Conservation (phyloP, 2,113 vertebrate genomes). For the Bubo blakistoni region DNA sequence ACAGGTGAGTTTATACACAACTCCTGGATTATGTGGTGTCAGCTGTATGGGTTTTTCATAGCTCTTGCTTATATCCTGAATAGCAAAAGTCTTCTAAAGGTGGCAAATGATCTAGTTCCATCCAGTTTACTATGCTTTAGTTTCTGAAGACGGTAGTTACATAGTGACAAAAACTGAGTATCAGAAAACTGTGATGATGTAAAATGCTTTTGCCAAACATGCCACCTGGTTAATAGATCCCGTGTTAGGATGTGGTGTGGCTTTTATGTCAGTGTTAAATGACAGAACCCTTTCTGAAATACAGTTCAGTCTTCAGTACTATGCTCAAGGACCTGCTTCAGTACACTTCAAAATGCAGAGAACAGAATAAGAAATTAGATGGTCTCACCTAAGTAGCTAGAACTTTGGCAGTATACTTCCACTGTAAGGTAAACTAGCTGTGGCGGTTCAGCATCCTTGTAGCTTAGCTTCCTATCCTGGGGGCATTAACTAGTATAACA, state of each 20-base stretch:
- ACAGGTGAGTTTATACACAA: not conserved
- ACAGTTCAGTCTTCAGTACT: not conserved
- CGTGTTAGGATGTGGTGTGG: not conserved
- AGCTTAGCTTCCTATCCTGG: not conserved
- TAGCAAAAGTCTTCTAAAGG: not conserved
- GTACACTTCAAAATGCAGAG: not conserved
- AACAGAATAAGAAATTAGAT: not conserved
- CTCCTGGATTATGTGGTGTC: not conserved
- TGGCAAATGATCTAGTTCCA: not conserved
- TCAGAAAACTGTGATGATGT: not conserved
- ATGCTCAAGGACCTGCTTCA: not conserved
- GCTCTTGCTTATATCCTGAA: not conserved
- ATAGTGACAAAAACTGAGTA: not conserved
- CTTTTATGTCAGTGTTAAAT: not conserved
- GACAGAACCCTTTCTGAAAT: not conserved
- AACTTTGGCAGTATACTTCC: not conserved
- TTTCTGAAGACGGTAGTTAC: not conserved
- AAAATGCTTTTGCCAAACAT: not conserved
- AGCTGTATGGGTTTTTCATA: not conserved
- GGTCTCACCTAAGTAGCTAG: not conserved
- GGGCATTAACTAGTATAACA: not conserved
- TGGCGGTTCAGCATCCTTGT: not conserved
- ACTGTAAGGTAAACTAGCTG: not conserved
- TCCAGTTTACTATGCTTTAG: not conserved
- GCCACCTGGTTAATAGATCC: not conserved